These are phyloP conservation scores for Pasiphila rectangulata DNA, from an alignment of 2,888 invertebrate species.

Conservation along the genomic window DNA sequence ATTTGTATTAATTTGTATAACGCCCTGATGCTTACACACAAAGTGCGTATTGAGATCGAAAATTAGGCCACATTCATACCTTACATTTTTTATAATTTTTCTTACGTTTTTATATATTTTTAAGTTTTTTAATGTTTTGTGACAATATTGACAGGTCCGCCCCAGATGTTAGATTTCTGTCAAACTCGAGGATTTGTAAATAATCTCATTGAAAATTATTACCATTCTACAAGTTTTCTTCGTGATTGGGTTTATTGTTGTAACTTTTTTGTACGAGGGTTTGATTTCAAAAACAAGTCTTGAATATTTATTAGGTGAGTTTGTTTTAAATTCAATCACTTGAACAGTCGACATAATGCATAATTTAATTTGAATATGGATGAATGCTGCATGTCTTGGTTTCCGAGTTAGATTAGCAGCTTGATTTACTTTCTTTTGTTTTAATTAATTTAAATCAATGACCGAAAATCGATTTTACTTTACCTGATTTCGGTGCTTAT, in stretches of 20 bases:
- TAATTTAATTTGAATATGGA: conserved; percentile 30
- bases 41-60: conserved; percentile 74
- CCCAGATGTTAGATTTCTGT: conserved; percentile 48
- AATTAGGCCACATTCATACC: conserved; percentile 75
- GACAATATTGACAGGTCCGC: conserved; percentile 78
- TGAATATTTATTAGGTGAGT: conserved; percentile 46
- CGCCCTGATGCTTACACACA: conserved; percentile 77
- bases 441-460: not conserved
- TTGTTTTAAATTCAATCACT: conserved; percentile 33
- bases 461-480: not conserved
- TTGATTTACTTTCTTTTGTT: conserved; percentile 17
- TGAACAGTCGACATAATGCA: conserved; percentile 28
- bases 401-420: conserved; percentile 20
- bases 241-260: conserved; percentile 74
- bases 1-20: conserved; percentile 75
- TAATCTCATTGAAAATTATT: conserved; percentile 78
- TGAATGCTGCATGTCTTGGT: conserved; percentile 27
- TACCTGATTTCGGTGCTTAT: too few species aligned
- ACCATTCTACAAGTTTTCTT: conserved; percentile 56
- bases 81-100: conserved; percentile 44
- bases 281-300: conserved; percentile 57
- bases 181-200: conserved; percentile 70
- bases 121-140: conserved; percentile 60
- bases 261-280: conserved; percentile 57
- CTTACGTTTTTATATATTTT: conserved; percentile 46